These are phyloP conservation scores for Euphonia xanthogaster DNA, from an alignment of 2,797 vertebrate genomes.

Conservation along the genomic window DNA sequence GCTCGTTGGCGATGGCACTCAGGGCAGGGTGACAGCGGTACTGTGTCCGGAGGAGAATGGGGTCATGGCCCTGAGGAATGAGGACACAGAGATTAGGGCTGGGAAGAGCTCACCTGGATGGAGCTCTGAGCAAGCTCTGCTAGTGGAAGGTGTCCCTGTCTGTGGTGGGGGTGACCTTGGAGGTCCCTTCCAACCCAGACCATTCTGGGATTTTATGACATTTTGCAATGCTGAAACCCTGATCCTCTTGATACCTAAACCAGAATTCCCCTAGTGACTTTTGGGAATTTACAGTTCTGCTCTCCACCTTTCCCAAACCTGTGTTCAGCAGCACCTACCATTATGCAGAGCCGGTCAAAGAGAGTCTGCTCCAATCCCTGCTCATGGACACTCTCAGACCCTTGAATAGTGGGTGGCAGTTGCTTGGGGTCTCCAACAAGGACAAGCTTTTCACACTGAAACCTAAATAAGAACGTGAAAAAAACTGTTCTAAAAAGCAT, in stretches of 20 bases:
- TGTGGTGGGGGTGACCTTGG: not conserved
- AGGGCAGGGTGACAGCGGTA: conserved; percentile 82
- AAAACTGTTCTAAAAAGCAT: not conserved
- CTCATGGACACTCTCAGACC: conserved; percentile 77
- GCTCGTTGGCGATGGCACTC: conserved; percentile 73
- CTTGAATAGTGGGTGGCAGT: conserved; percentile 78
- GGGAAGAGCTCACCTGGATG: not conserved
- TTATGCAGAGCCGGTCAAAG: conserved; percentile 78
- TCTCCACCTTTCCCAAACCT: not conserved
- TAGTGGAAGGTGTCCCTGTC: not conserved
- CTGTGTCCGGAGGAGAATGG: conserved; percentile 75
- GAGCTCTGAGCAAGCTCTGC: not conserved
- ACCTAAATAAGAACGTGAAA: conserved; percentile 61
- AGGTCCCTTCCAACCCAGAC: not conserved
- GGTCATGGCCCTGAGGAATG: conserved; percentile 69
- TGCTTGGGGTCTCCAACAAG: conserved; percentile 82
- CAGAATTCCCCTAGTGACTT: accelerated
- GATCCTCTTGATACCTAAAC: not conserved
- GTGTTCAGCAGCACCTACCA: conserved; percentile 61
- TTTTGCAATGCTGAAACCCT: not conserved
- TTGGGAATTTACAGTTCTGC: not conserved
- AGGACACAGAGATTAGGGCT: accelerated
- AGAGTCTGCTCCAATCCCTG: conserved; percentile 81
- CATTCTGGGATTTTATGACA: accelerated
- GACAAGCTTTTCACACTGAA: conserved; percentile 81